phyloP scores from a whole-genome alignment of 2,888 invertebrate genomes.

The Brachypterus glaber region DNA sequence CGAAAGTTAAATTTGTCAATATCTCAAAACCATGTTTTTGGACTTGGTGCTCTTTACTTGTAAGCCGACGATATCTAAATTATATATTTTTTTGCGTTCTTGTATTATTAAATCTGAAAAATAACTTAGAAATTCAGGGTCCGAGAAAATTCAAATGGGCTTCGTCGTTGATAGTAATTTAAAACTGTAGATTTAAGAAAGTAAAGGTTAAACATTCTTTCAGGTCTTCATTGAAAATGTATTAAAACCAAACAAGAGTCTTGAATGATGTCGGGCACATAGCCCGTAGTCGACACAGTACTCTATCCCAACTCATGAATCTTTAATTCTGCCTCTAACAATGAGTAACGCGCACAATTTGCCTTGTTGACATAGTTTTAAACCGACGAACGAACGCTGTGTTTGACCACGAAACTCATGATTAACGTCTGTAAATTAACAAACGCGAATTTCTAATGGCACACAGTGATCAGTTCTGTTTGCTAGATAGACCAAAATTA shows the following conservation, averaged over 20 bases:
- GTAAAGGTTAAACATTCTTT: slow-evolving; percentile 31
- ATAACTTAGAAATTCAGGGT: too few relatives aligned
- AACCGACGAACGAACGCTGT: slow-evolving; percentile 27
- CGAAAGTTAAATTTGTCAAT: too few relatives aligned
- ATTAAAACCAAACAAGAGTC: slow-evolving; percentile 39
- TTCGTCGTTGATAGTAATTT: too few relatives aligned
- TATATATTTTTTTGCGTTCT: too few relatives aligned
- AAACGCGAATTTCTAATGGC: slow-evolving; percentile 27
- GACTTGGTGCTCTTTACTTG: too few relatives aligned
- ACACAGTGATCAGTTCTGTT: too few relatives aligned
- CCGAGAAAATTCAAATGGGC: too few relatives aligned
- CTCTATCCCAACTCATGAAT: slow-evolving; percentile 34
- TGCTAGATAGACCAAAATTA: too few relatives aligned
- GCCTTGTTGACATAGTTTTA: slow-evolving; percentile 43
- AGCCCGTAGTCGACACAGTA: slow-evolving; percentile 19
- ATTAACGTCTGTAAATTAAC: slow-evolving; percentile 29
- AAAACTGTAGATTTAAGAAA: too few relatives aligned
- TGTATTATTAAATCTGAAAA: too few relatives aligned
- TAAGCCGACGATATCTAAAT: too few relatives aligned
- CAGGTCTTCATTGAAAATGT: slow-evolving; percentile 41
- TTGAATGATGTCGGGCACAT: slow-evolving; percentile 12
- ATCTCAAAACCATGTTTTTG: too few relatives aligned
- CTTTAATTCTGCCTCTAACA: slow-evolving; percentile 39
- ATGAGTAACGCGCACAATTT: slow-evolving; percentile 42
- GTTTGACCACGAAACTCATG: slow-evolving; percentile 29